phyloP scores from a whole-genome alignment of 53 echinoderm and acorn worm genomes.

The Patiria pectinifera region DNA sequence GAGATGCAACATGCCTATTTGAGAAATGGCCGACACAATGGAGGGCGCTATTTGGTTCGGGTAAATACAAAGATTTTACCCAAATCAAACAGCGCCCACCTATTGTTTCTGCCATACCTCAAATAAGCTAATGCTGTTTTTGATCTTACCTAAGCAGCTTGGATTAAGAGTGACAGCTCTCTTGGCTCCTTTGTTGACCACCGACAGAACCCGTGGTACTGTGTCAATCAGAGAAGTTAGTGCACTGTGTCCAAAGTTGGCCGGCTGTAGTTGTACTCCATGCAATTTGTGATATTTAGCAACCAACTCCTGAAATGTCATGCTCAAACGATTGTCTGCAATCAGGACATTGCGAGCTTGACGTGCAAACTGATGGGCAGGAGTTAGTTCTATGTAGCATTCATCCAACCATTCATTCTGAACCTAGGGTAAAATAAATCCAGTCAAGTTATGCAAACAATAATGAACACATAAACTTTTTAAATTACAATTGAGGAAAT shows the following conservation, averaged over 20 bases:
- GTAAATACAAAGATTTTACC: too few species aligned
- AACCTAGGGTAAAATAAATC: constrained; percentile 66
- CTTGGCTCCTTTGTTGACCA: constrained; percentile 82
- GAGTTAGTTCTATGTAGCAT: constrained; percentile 82
- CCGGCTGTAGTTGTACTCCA: constrained; percentile 67
- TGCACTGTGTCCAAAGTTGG: constrained; percentile 82
- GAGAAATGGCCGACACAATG: too few species aligned
- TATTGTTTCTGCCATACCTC: too few species aligned
- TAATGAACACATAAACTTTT: neutral
- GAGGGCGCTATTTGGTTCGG: too few species aligned
- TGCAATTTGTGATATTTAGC: constrained; percentile 65
- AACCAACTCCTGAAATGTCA: constrained; percentile 84
- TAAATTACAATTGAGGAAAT: neutral
- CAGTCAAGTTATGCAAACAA: neutral
- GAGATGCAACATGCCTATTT: too few species aligned
- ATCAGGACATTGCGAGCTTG: constrained; percentile 79
- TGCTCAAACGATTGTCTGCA: constrained; percentile 54
- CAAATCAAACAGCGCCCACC: too few species aligned
- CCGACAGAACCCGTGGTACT: constrained; percentile 84
- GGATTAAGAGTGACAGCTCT: constrained; percentile 87
- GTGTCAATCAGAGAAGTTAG: constrained; percentile 79
- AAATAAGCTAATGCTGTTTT: neutral
- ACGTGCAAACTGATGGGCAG: constrained; percentile 93
- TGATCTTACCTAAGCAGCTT: constrained; percentile 77
- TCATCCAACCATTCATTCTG: constrained; percentile 88